Evolutionary conservation across 2,797 vertebrate species (phyloP), one percentile per base, ranked within the genome.

Genomic region (Galago senegalensis): DNA sequence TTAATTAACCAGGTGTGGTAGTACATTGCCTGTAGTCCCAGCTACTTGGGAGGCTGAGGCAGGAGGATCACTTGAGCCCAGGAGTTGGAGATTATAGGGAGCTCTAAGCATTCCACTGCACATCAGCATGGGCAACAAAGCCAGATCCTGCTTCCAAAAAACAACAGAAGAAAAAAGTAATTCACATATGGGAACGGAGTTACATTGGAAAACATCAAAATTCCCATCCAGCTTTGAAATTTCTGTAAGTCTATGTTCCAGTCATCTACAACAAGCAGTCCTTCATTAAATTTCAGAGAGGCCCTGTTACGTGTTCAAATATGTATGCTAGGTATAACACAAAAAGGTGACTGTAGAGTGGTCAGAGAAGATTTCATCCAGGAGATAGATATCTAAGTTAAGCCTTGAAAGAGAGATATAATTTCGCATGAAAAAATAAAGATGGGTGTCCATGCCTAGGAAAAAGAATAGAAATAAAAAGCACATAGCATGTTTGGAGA

Each of bases 391-490:
- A 49, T 29, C n/a, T 76, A 77, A 89, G 31, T 16, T 61, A 49
- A 89, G 31, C 40, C 80, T 72, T 85, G 8, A 65, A 76, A 40
- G 53, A 69, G 31, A 9, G 69, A 82, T 20, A 56, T 13, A 67
- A 94, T 46, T 73, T 86, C 72, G 72, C 4, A 81, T 27, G 5
- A 75, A 60, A 84, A 31, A 89, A 56, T 20, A 79, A n/a, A 93
- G 11, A 58, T 31, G 4, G 2, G 20, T 81, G 63, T 37, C 25
- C 17, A 87, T 63, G 43, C 46, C 23, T 83, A 34, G 21, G 70
- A 27, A 65, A 80, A 85, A 12, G 29, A 70, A 58, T 1, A 79
- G 56, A 37, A 79, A 80, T 87, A n/a, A 93, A 93, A 87, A 87
- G n/a, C 16, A 65, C 2, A 65, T 1, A 67, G 87, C 27, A 46